Evolutionary conservation across 2,113 vertebrate species (phyloP), one percentile per base, ranked within the genome.

Genomic region (Apodemus speciosus): DNA sequence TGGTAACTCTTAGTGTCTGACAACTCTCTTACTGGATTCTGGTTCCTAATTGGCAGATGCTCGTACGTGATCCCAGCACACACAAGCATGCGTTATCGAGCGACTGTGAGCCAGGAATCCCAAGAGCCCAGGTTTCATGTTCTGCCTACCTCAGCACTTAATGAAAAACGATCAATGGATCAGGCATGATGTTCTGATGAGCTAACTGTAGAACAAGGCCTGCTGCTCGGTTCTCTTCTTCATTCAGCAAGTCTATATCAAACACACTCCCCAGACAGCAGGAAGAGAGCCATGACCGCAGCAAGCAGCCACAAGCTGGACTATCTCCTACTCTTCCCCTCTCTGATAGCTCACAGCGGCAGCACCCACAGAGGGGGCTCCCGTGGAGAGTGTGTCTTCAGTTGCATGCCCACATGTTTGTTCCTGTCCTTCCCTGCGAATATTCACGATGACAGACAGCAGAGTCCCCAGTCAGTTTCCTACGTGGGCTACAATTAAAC

Each of bases 361-460:
- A 46, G 21, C 14, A 1, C 21, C 76, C 2, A 0, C 5, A n/a
- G 84, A 51, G 32, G 43, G 4, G 4, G n/a, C 43, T 25, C 53
- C 35, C 35, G 23, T 13, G 10, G n/a, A 60, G n/a, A 90, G 43
- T 77, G 88, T 90, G 51, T 90, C 91, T 92, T 77, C 77, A 68
- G 85, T 90, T 90, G 30, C 64, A 84, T 15, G 40, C 62, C 56
- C 64, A 91, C 69, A 76, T 77, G 60, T 87, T 91, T 73, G 51
- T 40, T 81, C 94, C 93, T 87, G 51, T 40, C 49, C 40, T 88
- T 35, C 66, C 1, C 6, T 32, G 62, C 93, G 95, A 86, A 83
- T 96, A 93, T 93, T 95, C 92, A 97, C 89, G 69, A 85, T 72
- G 84, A 80, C 0, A 4, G 68, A 84, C 27, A 27, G 53, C 66